Evolutionary conservation across 2,888 invertebrate genomes (phyloP).

Genomic region (Heliconius ethilla): DNA sequence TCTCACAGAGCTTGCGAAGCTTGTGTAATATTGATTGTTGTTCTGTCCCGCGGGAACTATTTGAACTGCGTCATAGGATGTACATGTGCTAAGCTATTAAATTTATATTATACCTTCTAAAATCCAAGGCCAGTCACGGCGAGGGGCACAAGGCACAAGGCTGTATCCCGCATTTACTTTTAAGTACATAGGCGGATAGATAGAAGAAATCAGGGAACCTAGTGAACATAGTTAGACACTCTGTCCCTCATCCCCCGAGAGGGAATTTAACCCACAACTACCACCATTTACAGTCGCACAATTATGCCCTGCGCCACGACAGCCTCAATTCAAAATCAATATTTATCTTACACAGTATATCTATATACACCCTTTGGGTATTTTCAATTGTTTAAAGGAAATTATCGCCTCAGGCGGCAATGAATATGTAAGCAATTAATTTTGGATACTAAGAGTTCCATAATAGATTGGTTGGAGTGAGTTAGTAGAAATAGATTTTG

Average conservation of each 20-base stretch:
- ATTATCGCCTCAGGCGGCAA: neutral
- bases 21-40: neutral
- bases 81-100: neutral
- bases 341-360: neutral
- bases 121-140: too few relatives aligned
- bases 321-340: constrained; percentile 1
- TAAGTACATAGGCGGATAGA: neutral
- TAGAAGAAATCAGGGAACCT: neutral
- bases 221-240: neutral
- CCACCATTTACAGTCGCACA: too few relatives aligned
- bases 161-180: neutral
- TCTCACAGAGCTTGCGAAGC: neutral
- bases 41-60: neutral
- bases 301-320: neutral
- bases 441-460: neutral
- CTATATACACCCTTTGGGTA: neutral
- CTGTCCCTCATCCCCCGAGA: neutral
- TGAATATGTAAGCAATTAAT: constrained; percentile 18
- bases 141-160: too few relatives aligned
- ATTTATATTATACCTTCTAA: neutral
- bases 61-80: neutral
- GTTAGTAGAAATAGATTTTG: neutral
- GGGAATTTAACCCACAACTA: too few relatives aligned
- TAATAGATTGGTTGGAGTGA: neutral
- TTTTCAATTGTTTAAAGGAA: neutral